phyloP scores from a whole-genome alignment of 1,140 invertebrate genomes.

The Drosophila nebulosa region DNA sequence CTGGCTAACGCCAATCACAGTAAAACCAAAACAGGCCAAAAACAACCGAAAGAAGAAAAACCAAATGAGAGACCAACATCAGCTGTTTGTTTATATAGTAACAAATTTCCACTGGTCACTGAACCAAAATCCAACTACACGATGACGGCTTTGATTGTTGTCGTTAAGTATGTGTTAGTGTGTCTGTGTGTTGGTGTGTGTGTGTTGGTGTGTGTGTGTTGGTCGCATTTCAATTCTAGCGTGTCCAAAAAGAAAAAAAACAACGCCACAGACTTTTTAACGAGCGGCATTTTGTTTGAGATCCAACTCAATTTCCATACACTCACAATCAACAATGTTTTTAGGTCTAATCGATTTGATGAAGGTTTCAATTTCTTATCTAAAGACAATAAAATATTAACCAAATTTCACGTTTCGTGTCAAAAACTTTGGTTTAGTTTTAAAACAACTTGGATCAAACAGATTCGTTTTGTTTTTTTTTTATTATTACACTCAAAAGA shows the following conservation, averaged over 20 bases:
- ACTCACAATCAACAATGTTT: background rate
- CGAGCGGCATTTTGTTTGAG: constrained; percentile 19
- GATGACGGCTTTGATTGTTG: constrained; percentile 26
- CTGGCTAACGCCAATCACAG: constrained; percentile 39
- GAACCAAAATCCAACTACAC: constrained; percentile 54
- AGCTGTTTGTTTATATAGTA: constrained; percentile 41
- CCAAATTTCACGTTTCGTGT: background rate
- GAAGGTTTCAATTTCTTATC: background rate
- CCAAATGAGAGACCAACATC: constrained; percentile 27
- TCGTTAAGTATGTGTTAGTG: background rate
- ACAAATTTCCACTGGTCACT: constrained; percentile 54
- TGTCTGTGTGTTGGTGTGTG: background rate
- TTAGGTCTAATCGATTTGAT: background rate
- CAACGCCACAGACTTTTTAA: constrained; percentile 19
- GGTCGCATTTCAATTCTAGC: constrained; percentile 55
- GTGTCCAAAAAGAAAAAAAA: constrained; percentile 39
- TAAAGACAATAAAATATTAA: background rate
- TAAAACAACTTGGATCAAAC: no score
- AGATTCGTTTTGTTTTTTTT: no score
- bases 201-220: constrained; percentile 16
- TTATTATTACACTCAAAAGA: no score
- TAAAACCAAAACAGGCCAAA: constrained; percentile 12
- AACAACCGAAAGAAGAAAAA: background rate
- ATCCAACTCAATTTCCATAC: constrained; percentile 1
- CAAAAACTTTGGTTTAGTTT: no score